phyloP scores from a whole-genome alignment of 2,113 vertebrate species.

The Steatornis caripensis region DNA sequence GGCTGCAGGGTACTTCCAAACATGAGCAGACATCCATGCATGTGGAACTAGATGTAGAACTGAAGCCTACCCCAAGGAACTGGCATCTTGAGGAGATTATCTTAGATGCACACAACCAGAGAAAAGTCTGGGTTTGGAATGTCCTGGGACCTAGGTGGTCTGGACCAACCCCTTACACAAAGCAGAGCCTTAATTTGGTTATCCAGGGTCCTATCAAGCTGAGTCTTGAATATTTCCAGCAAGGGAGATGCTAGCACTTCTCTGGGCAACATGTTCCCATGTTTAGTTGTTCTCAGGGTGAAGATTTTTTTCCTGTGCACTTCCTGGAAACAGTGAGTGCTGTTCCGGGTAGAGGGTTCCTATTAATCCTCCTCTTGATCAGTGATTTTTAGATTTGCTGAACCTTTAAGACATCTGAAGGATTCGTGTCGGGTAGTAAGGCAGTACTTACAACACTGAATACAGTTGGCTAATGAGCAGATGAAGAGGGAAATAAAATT shows the following conservation, averaged over 20 bases:
- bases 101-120: not conserved
- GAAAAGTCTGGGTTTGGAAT: not conserved
- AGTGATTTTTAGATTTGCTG: not conserved
- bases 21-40: not conserved
- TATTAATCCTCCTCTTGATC: not conserved
- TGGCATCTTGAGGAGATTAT: not conserved
- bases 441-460: not conserved
- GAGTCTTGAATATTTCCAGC: not conserved
- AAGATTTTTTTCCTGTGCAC: not conserved
- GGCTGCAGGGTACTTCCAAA: not conserved
- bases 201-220: not conserved
- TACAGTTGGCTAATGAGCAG: not conserved
- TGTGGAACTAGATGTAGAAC: not conserved
- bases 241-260: not conserved
- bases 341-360: not conserved
- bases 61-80: not conserved
- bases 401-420: not conserved
- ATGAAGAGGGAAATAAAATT: not conserved
- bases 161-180: not conserved
- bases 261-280: rapidly evolving
- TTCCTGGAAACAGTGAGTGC: not conserved
- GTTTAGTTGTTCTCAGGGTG: not conserved
- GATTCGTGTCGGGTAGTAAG: not conserved
- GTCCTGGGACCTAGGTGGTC: not conserved
- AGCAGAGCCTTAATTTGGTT: not conserved